Conservation (phyloP, 2,888 invertebrate genomes). For the Oeneis ivallda region DNA sequence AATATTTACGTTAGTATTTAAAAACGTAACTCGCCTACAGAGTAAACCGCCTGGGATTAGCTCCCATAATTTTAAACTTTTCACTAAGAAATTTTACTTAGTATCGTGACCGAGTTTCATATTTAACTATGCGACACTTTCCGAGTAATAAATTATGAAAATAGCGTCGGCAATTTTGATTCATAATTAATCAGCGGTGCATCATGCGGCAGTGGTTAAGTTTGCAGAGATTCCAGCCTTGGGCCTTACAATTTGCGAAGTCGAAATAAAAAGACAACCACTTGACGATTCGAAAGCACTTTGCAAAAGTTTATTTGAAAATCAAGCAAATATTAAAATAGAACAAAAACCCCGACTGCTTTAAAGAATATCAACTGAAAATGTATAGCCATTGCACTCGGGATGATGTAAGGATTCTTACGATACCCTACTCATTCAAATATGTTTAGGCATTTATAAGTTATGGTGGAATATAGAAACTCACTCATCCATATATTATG, state of each 20-base stretch:
- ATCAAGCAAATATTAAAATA: too few species aligned
- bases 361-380: too few species aligned
- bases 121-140: slow-evolving; percentile 12
- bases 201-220: slow-evolving; percentile 1
- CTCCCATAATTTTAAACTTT: slow-evolving; percentile 10
- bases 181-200: slow-evolving; percentile 15
- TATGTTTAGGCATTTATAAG: too few species aligned
- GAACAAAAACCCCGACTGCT: too few species aligned
- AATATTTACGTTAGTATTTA: slow-evolving; percentile 1
- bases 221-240: neutral
- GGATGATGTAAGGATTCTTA: too few species aligned
- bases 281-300: too few species aligned
- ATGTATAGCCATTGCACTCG: too few species aligned
- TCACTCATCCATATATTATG: too few species aligned
- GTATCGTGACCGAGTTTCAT: slow-evolving; percentile 15
- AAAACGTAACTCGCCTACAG: neutral
- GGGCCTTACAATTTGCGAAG: neutral
- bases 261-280: neutral
- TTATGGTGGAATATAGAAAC: too few species aligned
- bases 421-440: too few species aligned
- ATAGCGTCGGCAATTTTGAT: slow-evolving; percentile 9
- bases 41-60: neutral
- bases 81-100: slow-evolving; percentile 2
- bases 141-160: slow-evolving; percentile 9
- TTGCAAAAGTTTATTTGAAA: too few species aligned